phyloP scores from a whole-genome alignment of 2,797 vertebrate genomes.

The Onychomys leucogaster region DNA sequence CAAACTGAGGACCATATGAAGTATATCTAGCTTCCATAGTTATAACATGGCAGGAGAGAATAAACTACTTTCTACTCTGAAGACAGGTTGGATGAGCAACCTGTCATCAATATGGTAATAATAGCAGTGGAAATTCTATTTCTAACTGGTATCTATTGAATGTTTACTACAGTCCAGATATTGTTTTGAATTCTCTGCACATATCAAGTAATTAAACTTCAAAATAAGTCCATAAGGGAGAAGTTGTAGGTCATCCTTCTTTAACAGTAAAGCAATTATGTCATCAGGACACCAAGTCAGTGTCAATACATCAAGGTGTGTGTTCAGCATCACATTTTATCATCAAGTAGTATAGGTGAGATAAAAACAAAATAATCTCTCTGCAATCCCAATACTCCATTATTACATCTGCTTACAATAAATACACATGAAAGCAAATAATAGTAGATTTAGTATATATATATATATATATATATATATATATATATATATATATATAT shows the following conservation, averaged over 20 bases:
- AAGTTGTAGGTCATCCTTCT: not conserved
- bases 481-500: not conserved
- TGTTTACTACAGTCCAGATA: not conserved
- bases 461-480: not conserved
- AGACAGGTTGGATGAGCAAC: not conserved
- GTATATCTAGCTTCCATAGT: not conserved
- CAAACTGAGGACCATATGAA: not conserved
- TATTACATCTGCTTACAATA: not conserved
- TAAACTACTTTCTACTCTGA: not conserved
- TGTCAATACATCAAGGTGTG: not conserved
- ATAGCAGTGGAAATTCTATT: not conserved
- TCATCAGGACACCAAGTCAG: not conserved
- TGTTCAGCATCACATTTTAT: not conserved
- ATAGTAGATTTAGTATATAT: not conserved
- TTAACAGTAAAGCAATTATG: not conserved
- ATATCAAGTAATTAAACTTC: not conserved
- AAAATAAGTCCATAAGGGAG: not conserved
- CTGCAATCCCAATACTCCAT: not conserved
- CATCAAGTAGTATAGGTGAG: not conserved
- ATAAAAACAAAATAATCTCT: not conserved
- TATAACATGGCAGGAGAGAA: not conserved
- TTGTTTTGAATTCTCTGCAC: not conserved
- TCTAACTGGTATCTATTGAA: not conserved
- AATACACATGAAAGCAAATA: not conserved
- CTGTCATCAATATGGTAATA: not conserved